These are phyloP conservation scores for Myotis planiceps DNA, from an alignment of 2,797 vertebrate species.

Conservation along the genomic window DNA sequence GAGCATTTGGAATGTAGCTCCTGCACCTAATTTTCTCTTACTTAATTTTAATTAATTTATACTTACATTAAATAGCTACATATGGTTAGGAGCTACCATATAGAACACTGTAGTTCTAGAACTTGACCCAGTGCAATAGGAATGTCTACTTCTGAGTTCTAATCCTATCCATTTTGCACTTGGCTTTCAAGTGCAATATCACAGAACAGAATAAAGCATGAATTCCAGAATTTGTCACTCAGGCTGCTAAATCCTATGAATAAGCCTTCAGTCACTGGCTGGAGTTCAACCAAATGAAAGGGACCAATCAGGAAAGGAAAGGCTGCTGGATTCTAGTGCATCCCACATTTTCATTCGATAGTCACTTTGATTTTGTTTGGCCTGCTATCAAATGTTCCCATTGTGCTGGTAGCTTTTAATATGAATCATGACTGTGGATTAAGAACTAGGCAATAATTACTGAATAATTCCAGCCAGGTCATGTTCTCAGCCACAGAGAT, in stretches of 20 bases:
- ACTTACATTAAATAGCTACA: background rate
- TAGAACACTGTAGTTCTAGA: background rate
- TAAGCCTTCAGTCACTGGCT: background rate
- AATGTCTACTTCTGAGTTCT: background rate
- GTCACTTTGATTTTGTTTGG: background rate
- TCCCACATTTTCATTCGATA: background rate
- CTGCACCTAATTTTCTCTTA: background rate
- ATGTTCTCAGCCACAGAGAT: background rate
- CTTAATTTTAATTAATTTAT: background rate
- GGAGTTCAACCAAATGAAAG: background rate
- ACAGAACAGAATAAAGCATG: background rate
- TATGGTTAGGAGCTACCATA: background rate
- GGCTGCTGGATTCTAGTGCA: background rate
- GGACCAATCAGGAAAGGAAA: background rate
- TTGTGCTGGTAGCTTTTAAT: background rate
- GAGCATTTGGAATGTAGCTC: background rate
- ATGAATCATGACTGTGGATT: conserved; percentile 43
- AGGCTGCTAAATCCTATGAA: background rate
- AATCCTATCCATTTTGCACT: background rate
- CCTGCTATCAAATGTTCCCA: background rate
- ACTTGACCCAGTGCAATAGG: background rate
- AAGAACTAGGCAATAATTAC: background rate
- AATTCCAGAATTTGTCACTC: background rate
- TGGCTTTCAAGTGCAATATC: background rate
- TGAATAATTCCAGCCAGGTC: conserved; percentile 17